Evolutionary conservation across 64 coral and sea anemone genomes (phyloP).

Genomic region (Dendrophyllia cribrosa): DNA sequence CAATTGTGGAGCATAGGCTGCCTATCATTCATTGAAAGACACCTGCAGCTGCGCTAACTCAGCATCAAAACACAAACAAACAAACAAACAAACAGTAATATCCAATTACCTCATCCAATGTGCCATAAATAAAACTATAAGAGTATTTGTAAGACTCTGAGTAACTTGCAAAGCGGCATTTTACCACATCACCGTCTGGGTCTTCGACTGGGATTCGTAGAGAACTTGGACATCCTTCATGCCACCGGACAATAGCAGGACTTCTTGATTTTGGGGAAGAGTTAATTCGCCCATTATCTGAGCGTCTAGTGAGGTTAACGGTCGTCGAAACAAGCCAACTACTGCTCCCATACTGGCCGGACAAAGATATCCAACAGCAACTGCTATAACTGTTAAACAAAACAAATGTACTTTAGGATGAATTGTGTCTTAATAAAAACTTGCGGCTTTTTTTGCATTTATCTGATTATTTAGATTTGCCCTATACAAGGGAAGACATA

Average conservation of each 20-base stretch:
- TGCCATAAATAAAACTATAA: conserved; percentile 43
- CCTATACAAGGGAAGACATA: background rate
- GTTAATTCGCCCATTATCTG: conserved; percentile 60
- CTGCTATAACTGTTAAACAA: conserved; percentile 6
- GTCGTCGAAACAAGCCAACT: conserved; percentile 34
- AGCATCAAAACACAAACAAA: no score
- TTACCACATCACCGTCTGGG: conserved; percentile 69
- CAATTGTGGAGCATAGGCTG: no score
- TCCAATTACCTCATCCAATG: conserved; percentile 23
- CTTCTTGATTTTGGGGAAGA: conserved; percentile 57
- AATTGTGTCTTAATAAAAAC: no score
- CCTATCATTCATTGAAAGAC: no score
- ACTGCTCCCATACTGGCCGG: background rate
- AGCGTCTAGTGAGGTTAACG: conserved; percentile 45
- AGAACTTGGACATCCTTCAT: conserved; percentile 26
- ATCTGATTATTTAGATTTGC: background rate
- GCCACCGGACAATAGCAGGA: conserved; percentile 41
- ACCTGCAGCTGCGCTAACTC: no score
- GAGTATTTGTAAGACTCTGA: conserved; percentile 16
- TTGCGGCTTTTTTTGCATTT: no score
- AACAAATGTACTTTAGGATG: background rate
- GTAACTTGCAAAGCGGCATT: conserved; percentile 48
- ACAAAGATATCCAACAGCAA: conserved; percentile 60
- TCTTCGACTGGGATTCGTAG: conserved; percentile 66
- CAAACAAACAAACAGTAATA: no score